Evolutionary conservation across 2,797 vertebrate species (phyloP).

Genomic region (Megaceryle alcyon): DNA sequence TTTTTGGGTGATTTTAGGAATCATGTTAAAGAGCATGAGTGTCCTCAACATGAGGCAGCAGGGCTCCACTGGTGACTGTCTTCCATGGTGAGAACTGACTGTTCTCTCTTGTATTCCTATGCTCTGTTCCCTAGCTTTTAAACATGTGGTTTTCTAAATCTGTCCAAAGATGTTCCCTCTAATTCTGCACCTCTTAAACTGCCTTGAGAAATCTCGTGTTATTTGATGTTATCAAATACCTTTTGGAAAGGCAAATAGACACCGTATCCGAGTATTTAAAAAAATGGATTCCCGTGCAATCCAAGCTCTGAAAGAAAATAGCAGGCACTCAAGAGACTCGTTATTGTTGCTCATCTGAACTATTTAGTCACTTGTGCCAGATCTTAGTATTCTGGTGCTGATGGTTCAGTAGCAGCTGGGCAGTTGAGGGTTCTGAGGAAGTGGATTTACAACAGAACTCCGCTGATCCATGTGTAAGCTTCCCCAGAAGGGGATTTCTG

Average conservation of each 20-base stretch:
- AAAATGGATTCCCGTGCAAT: fast-evolving
- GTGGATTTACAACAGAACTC: background rate
- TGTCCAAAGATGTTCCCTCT: background rate
- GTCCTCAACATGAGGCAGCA: background rate
- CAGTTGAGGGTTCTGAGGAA: background rate
- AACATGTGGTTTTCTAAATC: background rate
- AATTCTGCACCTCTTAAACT: background rate
- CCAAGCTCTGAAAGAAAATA: background rate
- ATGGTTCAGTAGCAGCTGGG: background rate
- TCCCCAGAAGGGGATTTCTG: background rate
- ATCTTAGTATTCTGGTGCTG: background rate
- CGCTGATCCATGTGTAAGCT: background rate
- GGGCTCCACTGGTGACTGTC: background rate
- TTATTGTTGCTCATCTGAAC: background rate
- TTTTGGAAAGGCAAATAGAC: background rate
- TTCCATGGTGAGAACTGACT: background rate
- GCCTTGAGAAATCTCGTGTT: background rate
- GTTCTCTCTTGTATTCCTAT: background rate
- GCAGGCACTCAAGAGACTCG: background rate
- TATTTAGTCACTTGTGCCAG: background rate
- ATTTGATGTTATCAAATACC: background rate
- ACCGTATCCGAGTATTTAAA: background rate
- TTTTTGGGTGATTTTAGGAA: background rate
- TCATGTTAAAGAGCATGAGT: background rate
- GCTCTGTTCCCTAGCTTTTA: background rate